Percentiles rank a stretch among this genome's conserved stretches.
Evolutionary conservation across 2,797 vertebrate genomes (phyloP).

Genomic region (Glyptemys insculpta): DNA sequence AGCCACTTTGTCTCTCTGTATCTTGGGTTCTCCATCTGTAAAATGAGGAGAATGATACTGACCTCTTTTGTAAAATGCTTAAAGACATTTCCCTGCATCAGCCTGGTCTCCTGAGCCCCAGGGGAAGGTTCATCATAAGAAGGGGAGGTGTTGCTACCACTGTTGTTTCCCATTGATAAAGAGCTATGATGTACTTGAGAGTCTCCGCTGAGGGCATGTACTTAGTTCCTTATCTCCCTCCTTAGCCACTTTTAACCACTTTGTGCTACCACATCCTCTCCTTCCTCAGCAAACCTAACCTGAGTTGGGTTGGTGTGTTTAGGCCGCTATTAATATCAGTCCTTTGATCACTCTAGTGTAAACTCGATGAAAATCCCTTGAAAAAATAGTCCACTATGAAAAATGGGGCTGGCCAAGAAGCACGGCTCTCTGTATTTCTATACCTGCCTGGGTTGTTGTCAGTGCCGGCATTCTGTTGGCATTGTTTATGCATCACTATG

Average conservation of each 20-base stretch:
- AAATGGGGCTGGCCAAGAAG: not conserved
- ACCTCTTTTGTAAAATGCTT: not conserved
- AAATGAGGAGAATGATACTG: not conserved
- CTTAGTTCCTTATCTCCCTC: slow-evolving; percentile 22
- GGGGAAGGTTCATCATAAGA: slow-evolving; percentile 1
- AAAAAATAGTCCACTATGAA: not conserved
- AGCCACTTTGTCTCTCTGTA: not conserved
- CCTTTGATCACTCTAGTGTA: not conserved
- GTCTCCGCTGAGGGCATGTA: not conserved
- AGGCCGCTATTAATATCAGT: not conserved
- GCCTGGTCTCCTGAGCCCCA: slow-evolving; percentile 14
- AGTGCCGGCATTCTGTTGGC: not conserved
- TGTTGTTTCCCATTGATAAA: not conserved
- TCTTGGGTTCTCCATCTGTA: not conserved
- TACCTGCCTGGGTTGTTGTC: not conserved
- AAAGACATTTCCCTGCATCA: slow-evolving; percentile 29
- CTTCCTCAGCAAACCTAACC: slow-evolving; percentile 1
- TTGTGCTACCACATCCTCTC: not conserved
- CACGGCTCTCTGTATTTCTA: fast-evolving
- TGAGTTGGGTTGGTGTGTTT: not conserved
- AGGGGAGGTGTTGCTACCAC: not conserved
- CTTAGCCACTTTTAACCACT: fast-evolving
- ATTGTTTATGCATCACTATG: not conserved
- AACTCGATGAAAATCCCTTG: fast-evolving
- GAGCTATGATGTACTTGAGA: slow-evolving; percentile 15